Conservation (phyloP, 2,113 vertebrate species). For the Erinaceus europaeus region DNA sequence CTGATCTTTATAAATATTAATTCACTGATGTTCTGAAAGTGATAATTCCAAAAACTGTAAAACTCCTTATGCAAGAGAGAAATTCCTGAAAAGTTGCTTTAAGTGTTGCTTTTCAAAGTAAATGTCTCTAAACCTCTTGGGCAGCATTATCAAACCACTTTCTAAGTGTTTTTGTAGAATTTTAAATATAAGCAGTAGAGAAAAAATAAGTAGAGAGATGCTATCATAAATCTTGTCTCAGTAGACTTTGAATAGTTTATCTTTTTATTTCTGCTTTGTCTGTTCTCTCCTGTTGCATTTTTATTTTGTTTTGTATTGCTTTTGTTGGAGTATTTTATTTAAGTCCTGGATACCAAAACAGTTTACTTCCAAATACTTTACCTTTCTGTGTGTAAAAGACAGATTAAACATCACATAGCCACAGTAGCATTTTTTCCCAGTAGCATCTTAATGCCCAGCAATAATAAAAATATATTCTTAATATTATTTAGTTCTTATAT, state of each 20-base stretch:
- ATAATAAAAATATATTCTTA: neutral
- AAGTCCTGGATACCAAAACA: neutral
- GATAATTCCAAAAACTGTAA: neutral
- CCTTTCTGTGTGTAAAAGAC: neutral
- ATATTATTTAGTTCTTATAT: neutral
- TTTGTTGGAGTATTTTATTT: neutral
- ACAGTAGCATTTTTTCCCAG: neutral
- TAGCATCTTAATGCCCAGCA: neutral
- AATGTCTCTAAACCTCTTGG: neutral
- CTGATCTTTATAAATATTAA: neutral
- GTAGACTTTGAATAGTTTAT: too few relatives aligned
- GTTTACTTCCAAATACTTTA: neutral
- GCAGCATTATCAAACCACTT: neutral
- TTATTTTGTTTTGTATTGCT: neutral
- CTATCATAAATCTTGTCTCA: neutral
- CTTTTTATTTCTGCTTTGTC: neutral
- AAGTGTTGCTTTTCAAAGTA: neutral
- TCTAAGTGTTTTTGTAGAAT: neutral
- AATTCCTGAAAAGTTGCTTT: neutral
- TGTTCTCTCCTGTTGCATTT: neutral
- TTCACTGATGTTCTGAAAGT: constrained; percentile 17
- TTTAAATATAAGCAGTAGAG: neutral
- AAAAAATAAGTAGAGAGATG: neutral
- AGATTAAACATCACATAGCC: neutral
- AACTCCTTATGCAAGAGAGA: neutral